Conservation (phyloP, 2,888 invertebrate genomes). For the Philhelius pedissequus region DNA sequence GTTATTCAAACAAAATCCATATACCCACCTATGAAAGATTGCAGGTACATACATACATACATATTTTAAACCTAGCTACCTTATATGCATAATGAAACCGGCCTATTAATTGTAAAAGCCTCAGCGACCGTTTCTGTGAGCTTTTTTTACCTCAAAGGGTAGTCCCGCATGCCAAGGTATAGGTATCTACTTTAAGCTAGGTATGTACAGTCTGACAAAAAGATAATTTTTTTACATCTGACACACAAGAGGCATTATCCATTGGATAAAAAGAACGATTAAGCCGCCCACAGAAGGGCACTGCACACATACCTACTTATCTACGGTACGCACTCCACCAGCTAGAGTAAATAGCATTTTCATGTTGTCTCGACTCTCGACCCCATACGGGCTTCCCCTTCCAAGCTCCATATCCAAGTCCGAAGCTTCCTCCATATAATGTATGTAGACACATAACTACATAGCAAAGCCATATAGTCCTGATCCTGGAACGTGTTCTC, state of each 20-base stretch:
- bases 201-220: neutral
- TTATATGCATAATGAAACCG: neutral
- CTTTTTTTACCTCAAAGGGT: neutral
- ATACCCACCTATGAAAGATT: too few species aligned
- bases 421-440: neutral
- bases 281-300: conserved; percentile 38
- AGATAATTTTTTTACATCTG: neutral
- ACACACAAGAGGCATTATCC: neutral
- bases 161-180: neutral
- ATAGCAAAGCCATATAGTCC: neutral
- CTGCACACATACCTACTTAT: conserved; percentile 22
- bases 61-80: too few species aligned
- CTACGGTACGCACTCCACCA: conserved; percentile 23
- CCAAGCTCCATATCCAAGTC: neutral
- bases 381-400: neutral
- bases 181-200: neutral
- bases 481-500: conserved; percentile 26
- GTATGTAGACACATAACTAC: too few species aligned
- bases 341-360: conserved; percentile 51
- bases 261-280: conserved; percentile 47
- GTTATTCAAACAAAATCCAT: neutral
- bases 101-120: conserved; percentile 6
- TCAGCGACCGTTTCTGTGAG: neutral
- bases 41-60: neutral
- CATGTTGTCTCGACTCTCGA: conserved; percentile 38